Evolutionary conservation across 53 echinoderm and acorn worm species (phyloP).

Genomic region (Holothuria scabra): DNA sequence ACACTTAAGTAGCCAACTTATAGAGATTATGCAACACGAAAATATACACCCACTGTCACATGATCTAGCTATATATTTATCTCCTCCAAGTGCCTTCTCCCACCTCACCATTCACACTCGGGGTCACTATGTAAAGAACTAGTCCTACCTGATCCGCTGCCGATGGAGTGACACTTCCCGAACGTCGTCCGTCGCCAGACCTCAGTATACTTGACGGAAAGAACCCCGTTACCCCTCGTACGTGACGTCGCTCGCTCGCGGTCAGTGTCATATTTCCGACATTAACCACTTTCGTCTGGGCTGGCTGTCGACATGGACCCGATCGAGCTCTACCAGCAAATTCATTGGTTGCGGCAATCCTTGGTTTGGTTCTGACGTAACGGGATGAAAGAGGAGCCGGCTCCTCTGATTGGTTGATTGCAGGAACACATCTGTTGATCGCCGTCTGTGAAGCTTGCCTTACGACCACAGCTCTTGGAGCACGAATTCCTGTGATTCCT

Average conservation of each 20-base stretch:
- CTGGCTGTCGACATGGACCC: conserved; percentile 59
- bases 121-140: too few relatives aligned
- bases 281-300: conserved; percentile 78
- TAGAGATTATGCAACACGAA: too few relatives aligned
- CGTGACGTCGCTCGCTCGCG: conserved; percentile 66
- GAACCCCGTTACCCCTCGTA: conserved; percentile 81
- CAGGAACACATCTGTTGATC: conserved; percentile 77
- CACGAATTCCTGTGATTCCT: neutral
- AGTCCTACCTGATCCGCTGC: conserved; percentile 14
- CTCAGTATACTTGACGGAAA: conserved; percentile 77
- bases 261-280: conserved; percentile 69
- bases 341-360: conserved; percentile 67
- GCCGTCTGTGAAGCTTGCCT: conserved; percentile 73
- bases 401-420: conserved; percentile 46
- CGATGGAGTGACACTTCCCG: conserved; percentile 21
- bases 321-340: conserved; percentile 63
- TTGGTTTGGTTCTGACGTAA: conserved; percentile 13
- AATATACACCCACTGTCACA: too few relatives aligned
- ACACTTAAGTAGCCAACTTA: too few relatives aligned
- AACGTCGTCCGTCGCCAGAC: conserved; percentile 46
- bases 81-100: too few relatives aligned
- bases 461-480: conserved; percentile 67
- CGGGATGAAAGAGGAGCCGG: conserved; percentile 3
- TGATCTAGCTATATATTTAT: too few relatives aligned
- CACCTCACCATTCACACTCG: too few relatives aligned